Percentiles rank a stretch among this genome's conserved stretches.
These are phyloP conservation scores for Drosophila neocordata DNA, from an alignment of 1,140 invertebrate species.

Conservation along the genomic window DNA sequence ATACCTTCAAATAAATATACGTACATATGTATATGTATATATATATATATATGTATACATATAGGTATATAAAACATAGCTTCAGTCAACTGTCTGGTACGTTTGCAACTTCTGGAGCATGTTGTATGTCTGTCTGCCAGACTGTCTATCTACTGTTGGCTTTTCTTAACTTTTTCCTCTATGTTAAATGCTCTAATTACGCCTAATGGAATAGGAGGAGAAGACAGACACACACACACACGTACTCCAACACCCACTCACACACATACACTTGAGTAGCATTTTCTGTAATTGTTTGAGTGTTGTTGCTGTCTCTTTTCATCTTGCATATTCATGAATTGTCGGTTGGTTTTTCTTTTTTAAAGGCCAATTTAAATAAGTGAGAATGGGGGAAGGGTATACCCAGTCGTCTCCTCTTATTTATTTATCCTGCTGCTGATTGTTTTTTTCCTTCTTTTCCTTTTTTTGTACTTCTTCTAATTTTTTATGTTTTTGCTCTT, in stretches of 20 bases:
- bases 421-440: neutral
- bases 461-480: conserved; percentile 29
- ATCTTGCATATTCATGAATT: conserved; percentile 72
- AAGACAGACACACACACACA: conserved; percentile 21
- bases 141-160: conserved; percentile 49
- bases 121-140: conserved; percentile 21
- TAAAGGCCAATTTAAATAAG: conserved; percentile 72
- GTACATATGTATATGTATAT: conserved; percentile 12
- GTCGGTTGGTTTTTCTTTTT: conserved; percentile 66
- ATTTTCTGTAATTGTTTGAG: conserved; percentile 59
- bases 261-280: conserved; percentile 30
- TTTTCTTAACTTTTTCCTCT: conserved; percentile 73
- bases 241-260: neutral
- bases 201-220: conserved; percentile 71
- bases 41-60: neutral
- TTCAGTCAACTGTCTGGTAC: conserved; percentile 46
- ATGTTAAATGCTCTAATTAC: conserved; percentile 79
- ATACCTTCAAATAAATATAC: neutral
- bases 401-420: conserved; percentile 21
- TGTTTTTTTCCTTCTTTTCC: conserved; percentile 2
- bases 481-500: conserved; percentile 40
- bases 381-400: conserved; percentile 4
- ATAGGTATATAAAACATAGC: conserved; percentile 17
- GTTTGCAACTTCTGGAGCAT: conserved; percentile 7
- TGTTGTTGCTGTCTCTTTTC: conserved; percentile 25